Evolutionary conservation across 23 tunicate species (phyloP).

Genomic region (Pegea sp.): DNA sequence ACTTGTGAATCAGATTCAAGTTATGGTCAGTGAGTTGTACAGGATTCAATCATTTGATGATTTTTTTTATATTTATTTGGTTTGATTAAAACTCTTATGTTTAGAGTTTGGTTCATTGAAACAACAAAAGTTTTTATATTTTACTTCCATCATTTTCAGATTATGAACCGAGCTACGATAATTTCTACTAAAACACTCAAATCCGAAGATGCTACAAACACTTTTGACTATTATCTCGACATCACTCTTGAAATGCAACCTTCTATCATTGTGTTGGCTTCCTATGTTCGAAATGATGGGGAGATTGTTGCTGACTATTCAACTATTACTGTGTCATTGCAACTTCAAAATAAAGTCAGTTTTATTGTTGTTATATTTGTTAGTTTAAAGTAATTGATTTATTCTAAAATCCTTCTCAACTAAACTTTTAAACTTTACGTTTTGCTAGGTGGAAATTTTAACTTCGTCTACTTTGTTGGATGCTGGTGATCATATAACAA

Average conservation of each 20-base stretch:
- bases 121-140: too few relatives aligned
- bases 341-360: slow-evolving; percentile 47
- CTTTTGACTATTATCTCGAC: slow-evolving; percentile 13
- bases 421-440: too few relatives aligned
- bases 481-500: slow-evolving; percentile 41
- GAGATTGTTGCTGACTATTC: slow-evolving; percentile 66
- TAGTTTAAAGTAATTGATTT: too few relatives aligned
- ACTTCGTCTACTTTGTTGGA: slow-evolving; percentile 23
- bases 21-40: too few relatives aligned
- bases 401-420: too few relatives aligned
- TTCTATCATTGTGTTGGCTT: slow-evolving; percentile 20
- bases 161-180: slow-evolving; percentile 20
- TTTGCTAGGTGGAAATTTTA: slow-evolving; percentile 22
- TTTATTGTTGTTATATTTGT: too few relatives aligned
- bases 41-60: too few relatives aligned
- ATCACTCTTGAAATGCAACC: slow-evolving; percentile 45
- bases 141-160: slow-evolving; percentile 3
- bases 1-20: neutral
- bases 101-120: too few relatives aligned
- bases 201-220: slow-evolving; percentile 5
- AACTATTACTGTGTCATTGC: slow-evolving; percentile 20
- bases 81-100: too few relatives aligned
- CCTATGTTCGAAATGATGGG: slow-evolving; percentile 42
- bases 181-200: too few relatives aligned
- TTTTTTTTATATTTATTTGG: too few relatives aligned